A percentile compares a stretch with the other conserved stretches of the same genome.
phyloP scores from a whole-genome alignment of 1,140 invertebrate species.

The Bilobella aurantiaca region DNA sequence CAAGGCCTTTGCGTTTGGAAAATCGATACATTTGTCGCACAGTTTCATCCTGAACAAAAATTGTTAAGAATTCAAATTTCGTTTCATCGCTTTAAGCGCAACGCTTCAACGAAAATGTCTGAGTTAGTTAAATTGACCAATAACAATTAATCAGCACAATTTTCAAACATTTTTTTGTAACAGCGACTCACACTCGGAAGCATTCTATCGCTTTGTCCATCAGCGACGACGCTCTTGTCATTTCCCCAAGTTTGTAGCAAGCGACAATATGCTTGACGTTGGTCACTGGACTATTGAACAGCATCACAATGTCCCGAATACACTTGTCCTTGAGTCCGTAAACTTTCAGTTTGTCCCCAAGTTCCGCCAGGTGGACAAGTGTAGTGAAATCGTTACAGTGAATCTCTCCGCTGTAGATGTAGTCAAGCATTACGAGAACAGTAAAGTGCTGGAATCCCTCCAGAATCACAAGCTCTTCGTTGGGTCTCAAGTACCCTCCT shows the following conservation, averaged over 20 bases:
- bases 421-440: not conserved
- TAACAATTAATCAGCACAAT: too few species aligned
- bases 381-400: not conserved
- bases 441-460: not conserved
- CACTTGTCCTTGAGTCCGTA: constrained; percentile 2
- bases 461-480: not conserved
- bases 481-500: not conserved
- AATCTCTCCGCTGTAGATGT: constrained; percentile 2
- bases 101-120: too few species aligned
- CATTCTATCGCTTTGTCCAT: not conserved
- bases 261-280: not conserved
- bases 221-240: not conserved
- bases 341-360: not conserved
- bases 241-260: constrained; percentile 5
- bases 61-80: too few species aligned
- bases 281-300: not conserved
- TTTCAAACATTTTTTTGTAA: too few species aligned
- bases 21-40: not conserved
- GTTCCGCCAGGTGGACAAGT: not conserved
- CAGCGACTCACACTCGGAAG: constrained; percentile 3
- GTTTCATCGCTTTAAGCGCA: too few species aligned
- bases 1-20: not conserved
- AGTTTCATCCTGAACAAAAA: not conserved
- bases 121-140: too few species aligned
- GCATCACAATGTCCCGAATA: not conserved